Base-by-base conservation (phyloP, 2,888 invertebrate species). In the Ormyrus rosae region DNA sequence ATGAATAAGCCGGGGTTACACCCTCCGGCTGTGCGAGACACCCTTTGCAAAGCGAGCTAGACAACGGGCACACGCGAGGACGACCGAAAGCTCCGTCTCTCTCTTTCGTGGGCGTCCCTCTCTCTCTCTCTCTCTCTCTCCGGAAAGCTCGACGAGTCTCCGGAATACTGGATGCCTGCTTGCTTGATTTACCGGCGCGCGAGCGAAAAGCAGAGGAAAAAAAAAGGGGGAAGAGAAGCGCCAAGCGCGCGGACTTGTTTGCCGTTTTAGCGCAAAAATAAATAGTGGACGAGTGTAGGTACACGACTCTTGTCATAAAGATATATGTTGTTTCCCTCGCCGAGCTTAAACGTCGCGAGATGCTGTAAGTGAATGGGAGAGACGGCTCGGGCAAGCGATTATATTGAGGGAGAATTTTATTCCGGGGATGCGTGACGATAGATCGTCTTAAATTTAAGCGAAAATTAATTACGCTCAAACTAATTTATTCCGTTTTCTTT, bases 1-100 rank as follows among this genome's bases (percentile, higher is more conserved):
- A 87, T 89, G 89, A 90, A 90, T 89, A 89, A 89, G 87, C 87
- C 86, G 86, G 87, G 87, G 88, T 87, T 88, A 88, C 87, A 87
- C 88, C 89, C 89, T 88, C 86, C 85, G 86, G 85, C 85, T 86
- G 84, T 85, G 84, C 83, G 87, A 87, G 88, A 88, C 88, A 87
- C 87, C 87, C 88, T 88, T 85, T 83, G 83, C 58, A 50, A 85
- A 72, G 67, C 73, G 73, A 82, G 83, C 80, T 82, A 70, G 81
- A 83, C 83, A 85, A 85, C 70, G 9, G 10, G 7, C 61, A 48
- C 34, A 34, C 34, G 13, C 45, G 64, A 60, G 53, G 34, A 13
- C 34, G 53, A 64, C 82, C 72, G 83, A 83, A 83, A 78, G 50
- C n/a, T 19, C 9, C 8, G 9, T 11, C 61, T 50, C 48, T 5